Conservation (phyloP, 2,113 vertebrate genomes). For the Eolophus roseicapilla region DNA sequence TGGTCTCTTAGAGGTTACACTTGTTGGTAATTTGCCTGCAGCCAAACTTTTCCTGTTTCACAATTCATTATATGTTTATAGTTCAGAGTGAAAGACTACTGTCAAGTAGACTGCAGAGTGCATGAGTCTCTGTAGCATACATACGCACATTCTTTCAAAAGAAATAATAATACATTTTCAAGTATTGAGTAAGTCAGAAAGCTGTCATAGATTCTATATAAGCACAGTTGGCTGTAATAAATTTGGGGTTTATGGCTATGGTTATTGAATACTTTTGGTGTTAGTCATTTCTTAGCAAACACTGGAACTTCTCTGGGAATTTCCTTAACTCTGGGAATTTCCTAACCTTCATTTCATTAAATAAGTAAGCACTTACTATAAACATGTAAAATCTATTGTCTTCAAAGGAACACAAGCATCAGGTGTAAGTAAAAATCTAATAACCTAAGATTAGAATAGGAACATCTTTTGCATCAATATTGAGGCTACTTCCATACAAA, state of each 20-base stretch:
- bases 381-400: background rate
- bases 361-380: background rate
- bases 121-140: background rate
- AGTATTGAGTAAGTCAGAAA: background rate
- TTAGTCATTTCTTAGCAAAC: background rate
- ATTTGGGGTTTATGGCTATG: background rate
- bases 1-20: slow-evolving; percentile 17
- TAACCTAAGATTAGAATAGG: background rate
- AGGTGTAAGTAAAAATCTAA: background rate
- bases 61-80: background rate
- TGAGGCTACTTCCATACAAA: background rate
- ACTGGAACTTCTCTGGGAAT: background rate
- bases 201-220: background rate
- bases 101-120: background rate
- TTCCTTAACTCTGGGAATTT: background rate
- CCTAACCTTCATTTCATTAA: background rate
- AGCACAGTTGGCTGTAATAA: background rate
- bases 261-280: background rate
- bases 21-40: slow-evolving; percentile 25
- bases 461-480: background rate
- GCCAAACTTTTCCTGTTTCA: slow-evolving; percentile 8
- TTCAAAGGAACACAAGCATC: background rate
- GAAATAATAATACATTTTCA: background rate
- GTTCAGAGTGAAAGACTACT: background rate
- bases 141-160: background rate